Percentiles rank a stretch among this genome's conserved stretches.
These are phyloP conservation scores for Pongo abelii DNA, from an alignment of 2,113 vertebrate species.

Conservation along the genomic window DNA sequence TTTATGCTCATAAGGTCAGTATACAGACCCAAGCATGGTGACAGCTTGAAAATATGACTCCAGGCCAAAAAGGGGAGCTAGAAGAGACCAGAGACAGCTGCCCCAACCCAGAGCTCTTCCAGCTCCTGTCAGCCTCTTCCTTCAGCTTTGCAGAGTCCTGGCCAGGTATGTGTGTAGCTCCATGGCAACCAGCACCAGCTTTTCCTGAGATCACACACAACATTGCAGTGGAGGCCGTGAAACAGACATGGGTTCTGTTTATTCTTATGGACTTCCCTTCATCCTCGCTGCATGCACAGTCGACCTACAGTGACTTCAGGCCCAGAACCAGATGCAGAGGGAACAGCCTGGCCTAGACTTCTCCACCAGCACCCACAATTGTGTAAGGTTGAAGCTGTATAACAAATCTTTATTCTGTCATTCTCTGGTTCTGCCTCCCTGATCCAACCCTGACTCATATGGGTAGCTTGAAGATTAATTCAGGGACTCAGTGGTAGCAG, in stretches of 20 bases:
- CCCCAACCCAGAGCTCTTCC: not conserved
- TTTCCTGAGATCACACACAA: not conserved
- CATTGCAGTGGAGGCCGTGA: not conserved
- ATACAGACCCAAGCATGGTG: not conserved
- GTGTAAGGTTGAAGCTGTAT: not conserved
- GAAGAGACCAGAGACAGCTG: not conserved
- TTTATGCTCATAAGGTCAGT: not conserved
- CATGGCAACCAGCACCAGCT: not conserved
- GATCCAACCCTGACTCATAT: not conserved
- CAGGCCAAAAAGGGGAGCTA: not conserved
- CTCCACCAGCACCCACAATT: not conserved
- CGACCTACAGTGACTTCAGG: rapidly evolving
- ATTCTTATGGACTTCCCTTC: not conserved
- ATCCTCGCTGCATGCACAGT: too few relatives aligned
- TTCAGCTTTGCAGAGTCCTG: not conserved
- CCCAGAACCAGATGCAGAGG: not conserved
- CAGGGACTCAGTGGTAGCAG: not conserved
- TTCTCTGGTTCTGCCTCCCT: not conserved
- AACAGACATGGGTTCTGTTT: not conserved
- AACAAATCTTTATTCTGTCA: not conserved
- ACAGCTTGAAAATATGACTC: not conserved
- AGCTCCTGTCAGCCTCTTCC: not conserved
- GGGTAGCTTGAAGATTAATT: not conserved
- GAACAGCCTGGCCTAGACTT: not conserved
- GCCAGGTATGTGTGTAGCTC: rapidly evolving